A percentile compares a stretch with the other conserved stretches of the same genome.
Evolutionary conservation across 2,113 vertebrate genomes (phyloP).

Genomic region (Mesocricetus auratus): DNA sequence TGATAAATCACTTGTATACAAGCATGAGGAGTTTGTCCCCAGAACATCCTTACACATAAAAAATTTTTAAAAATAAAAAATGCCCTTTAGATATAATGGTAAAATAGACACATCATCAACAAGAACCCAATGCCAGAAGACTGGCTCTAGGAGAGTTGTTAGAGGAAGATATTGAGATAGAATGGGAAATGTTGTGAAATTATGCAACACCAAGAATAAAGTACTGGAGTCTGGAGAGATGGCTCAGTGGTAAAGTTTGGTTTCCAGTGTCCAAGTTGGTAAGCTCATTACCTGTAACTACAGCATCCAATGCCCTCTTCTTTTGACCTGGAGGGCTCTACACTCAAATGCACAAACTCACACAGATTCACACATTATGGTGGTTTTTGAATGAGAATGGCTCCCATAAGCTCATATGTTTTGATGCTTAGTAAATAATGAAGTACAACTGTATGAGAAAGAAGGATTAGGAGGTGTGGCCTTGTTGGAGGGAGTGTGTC

Average conservation of each 20-base stretch:
- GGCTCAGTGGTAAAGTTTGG: background rate
- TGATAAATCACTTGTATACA: background rate
- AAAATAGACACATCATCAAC: background rate
- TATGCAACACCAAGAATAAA: background rate
- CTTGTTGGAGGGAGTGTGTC: background rate
- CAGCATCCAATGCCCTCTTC: background rate
- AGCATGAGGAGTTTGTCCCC: background rate
- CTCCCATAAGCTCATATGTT: background rate
- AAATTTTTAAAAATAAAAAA: background rate
- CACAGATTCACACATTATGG: background rate
- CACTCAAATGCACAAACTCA: background rate
- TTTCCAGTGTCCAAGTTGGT: background rate
- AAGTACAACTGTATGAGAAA: background rate
- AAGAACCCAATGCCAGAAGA: background rate
- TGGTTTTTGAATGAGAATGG: background rate
- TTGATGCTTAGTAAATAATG: background rate
- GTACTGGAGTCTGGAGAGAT: background rate
- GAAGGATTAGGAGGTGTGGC: background rate
- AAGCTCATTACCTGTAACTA: background rate
- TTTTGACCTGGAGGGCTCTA: background rate
- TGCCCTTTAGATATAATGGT: background rate
- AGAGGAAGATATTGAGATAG: too few species aligned
- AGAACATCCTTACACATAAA: background rate
- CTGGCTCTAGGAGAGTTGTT: background rate
- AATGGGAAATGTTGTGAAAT: background rate